Evolutionary conservation across 2,797 vertebrate genomes (phyloP).

Genomic region (Psittacula derbiana): DNA sequence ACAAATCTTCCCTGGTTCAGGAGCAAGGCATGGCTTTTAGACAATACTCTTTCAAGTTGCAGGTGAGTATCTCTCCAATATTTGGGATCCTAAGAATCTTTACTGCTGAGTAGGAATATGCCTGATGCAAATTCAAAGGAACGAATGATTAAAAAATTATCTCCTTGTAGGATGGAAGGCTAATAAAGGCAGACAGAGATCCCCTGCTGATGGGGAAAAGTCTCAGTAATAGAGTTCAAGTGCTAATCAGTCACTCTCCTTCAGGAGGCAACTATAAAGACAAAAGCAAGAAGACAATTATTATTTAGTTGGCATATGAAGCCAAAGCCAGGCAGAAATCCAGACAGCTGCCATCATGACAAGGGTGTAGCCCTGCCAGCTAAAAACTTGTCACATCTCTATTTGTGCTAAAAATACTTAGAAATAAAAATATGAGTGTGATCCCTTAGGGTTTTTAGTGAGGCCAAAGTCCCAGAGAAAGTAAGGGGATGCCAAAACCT

Average conservation of each 20-base stretch:
- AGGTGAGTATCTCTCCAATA: background rate
- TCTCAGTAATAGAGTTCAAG: background rate
- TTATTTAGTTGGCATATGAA: background rate
- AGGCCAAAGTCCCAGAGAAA: background rate
- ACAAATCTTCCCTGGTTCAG: background rate
- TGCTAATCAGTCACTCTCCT: background rate
- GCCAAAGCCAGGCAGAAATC: background rate
- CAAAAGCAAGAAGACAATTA: background rate
- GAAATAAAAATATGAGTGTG: background rate
- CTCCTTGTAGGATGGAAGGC: background rate
- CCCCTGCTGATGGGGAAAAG: background rate
- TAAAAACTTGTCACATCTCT: background rate
- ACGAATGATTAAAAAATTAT: background rate
- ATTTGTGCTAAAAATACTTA: background rate
- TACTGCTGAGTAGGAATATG: background rate
- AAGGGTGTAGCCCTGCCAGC: background rate
- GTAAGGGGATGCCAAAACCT: background rate
- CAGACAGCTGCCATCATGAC: background rate
- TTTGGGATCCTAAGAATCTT: background rate
- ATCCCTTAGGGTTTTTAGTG: background rate
- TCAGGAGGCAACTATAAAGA: background rate
- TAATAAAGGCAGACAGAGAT: background rate
- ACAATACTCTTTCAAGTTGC: background rate
- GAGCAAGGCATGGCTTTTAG: background rate
- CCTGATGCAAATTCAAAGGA: background rate